Evolutionary conservation across 1,140 invertebrate genomes (phyloP), one percentile per base, ranked within the genome.

Genomic region (Spodoptera frugiperda): DNA sequence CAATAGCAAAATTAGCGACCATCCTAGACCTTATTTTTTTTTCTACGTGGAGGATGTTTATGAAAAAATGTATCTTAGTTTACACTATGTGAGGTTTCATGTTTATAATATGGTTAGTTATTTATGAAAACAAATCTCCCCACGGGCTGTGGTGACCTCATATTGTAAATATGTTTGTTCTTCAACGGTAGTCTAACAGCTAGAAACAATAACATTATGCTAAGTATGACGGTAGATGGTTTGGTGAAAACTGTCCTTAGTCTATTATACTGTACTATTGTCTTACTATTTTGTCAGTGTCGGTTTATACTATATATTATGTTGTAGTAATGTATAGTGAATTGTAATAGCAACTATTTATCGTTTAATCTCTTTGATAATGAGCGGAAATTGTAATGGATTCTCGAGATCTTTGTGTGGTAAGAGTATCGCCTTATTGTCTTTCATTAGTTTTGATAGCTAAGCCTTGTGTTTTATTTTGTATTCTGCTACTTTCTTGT

Each of bases 51-150:
- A 78, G 79, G 79, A 83, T 83, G 79, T 83, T 83, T 76, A 79
- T 78, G 77, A 81, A 81, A 78, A 79, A 75, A 63, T 75, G 72
- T 75, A 75, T 75, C 72, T 65, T 78, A 79, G 68, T 78, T 82
- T 78, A 74, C 73, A 78, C 67, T 79, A 68, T 53, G 19, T 61
- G n/a, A 80, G 57, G 82, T 79, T 76, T 74, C 65, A 70, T 88
- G 85, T 87, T 87, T 87, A 87, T 78, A 86, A 76, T 79, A 80
- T 77, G 65, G 54, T 77, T 70, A 54, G 70, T 81, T 81, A 81
- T 80, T 80, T 82, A 82, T 85, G 83, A 86, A 86, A 89, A 89
- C 87, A 89, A 79, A 81, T 82, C 79, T 83, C 80, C 51, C 75
- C 55, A 61, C 17, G 44, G 63, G 19, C 75, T 44, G 46, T 33